A percentile compares a stretch with the other conserved stretches of the same genome.
These are phyloP conservation scores for Formica selysi DNA, from an alignment of 1,140 invertebrate genomes.

Conservation along the genomic window DNA sequence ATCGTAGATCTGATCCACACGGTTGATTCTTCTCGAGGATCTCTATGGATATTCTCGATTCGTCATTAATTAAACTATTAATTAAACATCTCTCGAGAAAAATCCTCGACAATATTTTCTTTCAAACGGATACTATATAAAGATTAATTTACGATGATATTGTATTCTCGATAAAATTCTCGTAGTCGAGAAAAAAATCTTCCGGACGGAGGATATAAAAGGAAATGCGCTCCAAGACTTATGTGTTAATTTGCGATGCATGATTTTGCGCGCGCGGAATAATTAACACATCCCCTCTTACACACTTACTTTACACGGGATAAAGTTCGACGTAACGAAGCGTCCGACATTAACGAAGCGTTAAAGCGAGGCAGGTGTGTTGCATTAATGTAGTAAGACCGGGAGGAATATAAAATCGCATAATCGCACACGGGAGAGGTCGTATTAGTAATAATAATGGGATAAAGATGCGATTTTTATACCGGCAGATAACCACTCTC, in stretches of 20 bases:
- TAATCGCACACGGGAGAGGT: conserved; percentile 76
- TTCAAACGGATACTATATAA: neutral
- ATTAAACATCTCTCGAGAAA: neutral
- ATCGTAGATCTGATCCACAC: conserved; percentile 17
- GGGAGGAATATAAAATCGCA: conserved; percentile 77
- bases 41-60: neutral
- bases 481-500: neutral
- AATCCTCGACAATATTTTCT: neutral
- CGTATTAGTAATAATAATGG: conserved; percentile 60
- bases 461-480: conserved; percentile 49
- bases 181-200: neutral
- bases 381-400: conserved; percentile 76
- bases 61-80: neutral
- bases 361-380: conserved; percentile 84
- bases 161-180: neutral
- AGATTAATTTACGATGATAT: neutral
- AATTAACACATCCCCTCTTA: conserved; percentile 52
- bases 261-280: conserved; percentile 58
- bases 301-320: conserved; percentile 61
- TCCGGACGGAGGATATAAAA: neutral
- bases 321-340: conserved; percentile 78
- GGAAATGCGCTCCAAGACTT: neutral
- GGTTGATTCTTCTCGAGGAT: neutral
- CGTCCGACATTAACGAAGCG: conserved; percentile 84
- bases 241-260: conserved; percentile 23